Evolutionary conservation across 2,113 vertebrate species (phyloP).

Genomic region (Phylloscopus trochiloides): DNA sequence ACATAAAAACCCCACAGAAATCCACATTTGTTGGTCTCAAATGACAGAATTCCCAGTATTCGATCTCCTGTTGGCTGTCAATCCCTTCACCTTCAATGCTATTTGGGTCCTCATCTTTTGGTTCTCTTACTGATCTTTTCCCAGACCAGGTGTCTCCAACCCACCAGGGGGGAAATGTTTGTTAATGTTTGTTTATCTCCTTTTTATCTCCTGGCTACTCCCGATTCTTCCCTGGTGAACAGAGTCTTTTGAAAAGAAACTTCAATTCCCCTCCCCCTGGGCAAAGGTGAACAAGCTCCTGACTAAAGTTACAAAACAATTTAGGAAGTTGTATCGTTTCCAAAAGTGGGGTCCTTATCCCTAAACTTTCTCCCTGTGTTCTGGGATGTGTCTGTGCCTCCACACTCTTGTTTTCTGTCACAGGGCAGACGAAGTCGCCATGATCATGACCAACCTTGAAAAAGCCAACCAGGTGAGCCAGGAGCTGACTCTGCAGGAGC

Average conservation of each 20-base stretch:
- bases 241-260: background rate
- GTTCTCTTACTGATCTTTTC: background rate
- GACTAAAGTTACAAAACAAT: background rate
- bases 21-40: background rate
- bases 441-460: constrained; percentile 92
- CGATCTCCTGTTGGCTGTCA: background rate
- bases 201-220: background rate
- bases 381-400: background rate
- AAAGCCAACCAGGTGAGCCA: constrained; percentile 92
- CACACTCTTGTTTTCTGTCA: background rate
- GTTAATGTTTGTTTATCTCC: background rate
- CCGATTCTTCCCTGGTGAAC: background rate
- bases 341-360: rapidly evolving
- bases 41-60: background rate
- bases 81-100: background rate
- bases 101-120: background rate
- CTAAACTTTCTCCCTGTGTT: no score
- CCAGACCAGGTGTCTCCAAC: background rate
- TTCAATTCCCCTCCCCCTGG: background rate
- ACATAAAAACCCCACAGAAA: background rate
- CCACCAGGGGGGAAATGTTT: background rate
- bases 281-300: background rate
- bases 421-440: constrained; percentile 89
- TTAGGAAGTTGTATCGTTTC: background rate
- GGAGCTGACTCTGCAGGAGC: background rate